Evolutionary conservation across 2,113 vertebrate genomes (phyloP), one percentile per base, ranked within the genome.

Genomic region (Rhadina sibilatrix): DNA sequence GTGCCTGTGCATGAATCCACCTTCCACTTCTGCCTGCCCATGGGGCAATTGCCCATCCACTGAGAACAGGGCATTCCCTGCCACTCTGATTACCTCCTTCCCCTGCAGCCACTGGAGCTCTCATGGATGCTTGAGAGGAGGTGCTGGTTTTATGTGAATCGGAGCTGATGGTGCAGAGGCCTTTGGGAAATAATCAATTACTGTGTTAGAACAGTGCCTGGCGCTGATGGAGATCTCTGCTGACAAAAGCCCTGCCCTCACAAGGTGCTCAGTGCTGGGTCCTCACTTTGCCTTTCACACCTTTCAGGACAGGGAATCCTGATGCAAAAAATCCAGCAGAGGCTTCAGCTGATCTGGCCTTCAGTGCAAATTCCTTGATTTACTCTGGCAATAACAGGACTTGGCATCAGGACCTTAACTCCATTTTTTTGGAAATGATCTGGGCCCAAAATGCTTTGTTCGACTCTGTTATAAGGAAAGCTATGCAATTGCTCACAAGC

Each of bases 1-100:
- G 97, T 95, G 92, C 47, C 53, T 57, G 37, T 81, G 77, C 83
- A 89, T 75, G 92, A 96, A 96, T 65, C 54, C 66, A 49, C 38
- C 74, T 23, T 24, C 93, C 81, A 49, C 54, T 87, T 89, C 57
- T 68, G 54, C 59, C 82, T 94, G 10, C 60, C 96, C 60, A 9
- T 15, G 66, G 92, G 89, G 82, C 84, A 89, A 94, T 90, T 95
- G 87, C 74, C 89, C 12, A 2, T 54, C 33, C 49, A 35, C 4
- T 75, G 93, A 60, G 65, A 90, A 87, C 49, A 91, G 83, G 89
- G 37, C 93, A 84, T n/a, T 31, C 40, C 57, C 81, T 83, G 89
- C 90, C 92, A 90, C 63, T 94, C 82, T 20, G 25, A 82, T 94
- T 88, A n/a, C 15, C 20, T 78, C 56, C 71, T 59, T 50, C 69